Base-by-base conservation (phyloP, 2,888 invertebrate species). In the Epiperipatus broadwayi region DNA sequence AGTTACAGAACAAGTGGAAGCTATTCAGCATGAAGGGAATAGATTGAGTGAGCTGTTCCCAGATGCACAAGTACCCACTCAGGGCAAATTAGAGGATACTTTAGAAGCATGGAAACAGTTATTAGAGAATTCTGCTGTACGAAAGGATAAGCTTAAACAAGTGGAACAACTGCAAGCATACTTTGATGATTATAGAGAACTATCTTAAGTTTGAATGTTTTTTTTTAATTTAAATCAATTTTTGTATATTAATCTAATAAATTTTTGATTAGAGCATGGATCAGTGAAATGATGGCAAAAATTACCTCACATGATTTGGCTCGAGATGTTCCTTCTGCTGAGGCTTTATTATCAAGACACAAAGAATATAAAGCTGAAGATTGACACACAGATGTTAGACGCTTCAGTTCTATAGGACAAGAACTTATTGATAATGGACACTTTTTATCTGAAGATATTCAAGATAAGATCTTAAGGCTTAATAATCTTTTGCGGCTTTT, bases 211-310 rank as follows among this genome's bases (percentile, higher is more conserved):
- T 2, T n/a, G 25, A 21, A 7, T 22, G 19, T 21, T 37, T 22
- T 10, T 37, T 43, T 12, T 21, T 21, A n/a, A n/a, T n/a, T n/a
- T n/a, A n/a, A n/a, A n/a, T n/a, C n/a, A n/a, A n/a, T n/a, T n/a
- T n/a, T n/a, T n/a, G n/a, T n/a, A n/a, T n/a, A n/a, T n/a, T n/a
- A n/a, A n/a, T n/a, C n/a, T n/a, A n/a, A n/a, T n/a, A n/a, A n/a
- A n/a, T n/a, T n/a, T n/a, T n/a, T n/a, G n/a, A n/a, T n/a, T 55
- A 78, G 77, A 48, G 85, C 89, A 0, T 97, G 91, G 91, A 79
- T 85, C 36, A 89, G 79, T 59, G 91, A 93, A 63, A 85, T 85
- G 71, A 67, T 87, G 43, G 89, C 89, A 0, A 78, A 84, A 49
- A 83, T 95, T 33, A 89, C 89, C 0, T 79, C 89, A 0, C 54